Evolutionary conservation across 2,797 vertebrate species (phyloP).

Genomic region (Amblyraja radiata): DNA sequence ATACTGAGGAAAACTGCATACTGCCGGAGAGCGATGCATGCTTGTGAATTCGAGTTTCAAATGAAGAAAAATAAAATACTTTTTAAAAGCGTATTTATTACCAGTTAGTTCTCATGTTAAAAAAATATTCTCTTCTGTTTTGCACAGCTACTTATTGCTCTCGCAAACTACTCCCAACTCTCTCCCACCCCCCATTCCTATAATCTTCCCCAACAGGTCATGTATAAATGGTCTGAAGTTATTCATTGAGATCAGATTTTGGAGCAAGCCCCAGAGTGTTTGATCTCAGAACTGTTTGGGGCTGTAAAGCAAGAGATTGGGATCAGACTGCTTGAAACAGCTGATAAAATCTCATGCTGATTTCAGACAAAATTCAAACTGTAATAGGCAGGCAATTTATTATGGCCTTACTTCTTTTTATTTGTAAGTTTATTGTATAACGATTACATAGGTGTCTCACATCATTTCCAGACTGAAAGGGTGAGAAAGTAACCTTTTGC

Average conservation of each 20-base stretch:
- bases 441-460: slow-evolving; percentile 33
- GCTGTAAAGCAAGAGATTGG: slow-evolving; percentile 22
- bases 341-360: slow-evolving; percentile 29
- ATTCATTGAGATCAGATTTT: not conserved
- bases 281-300: slow-evolving; percentile 11
- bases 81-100: not conserved
- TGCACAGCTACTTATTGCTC: not conserved
- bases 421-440: slow-evolving; percentile 11
- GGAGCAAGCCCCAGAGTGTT: slow-evolving; percentile 3
- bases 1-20: not conserved
- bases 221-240: not conserved
- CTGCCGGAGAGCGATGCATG: not conserved
- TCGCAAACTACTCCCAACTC: no score
- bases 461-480: slow-evolving; percentile 23
- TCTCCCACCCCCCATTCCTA: not conserved
- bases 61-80: not conserved
- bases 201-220: not conserved
- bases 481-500: slow-evolving; percentile 31
- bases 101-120: not conserved
- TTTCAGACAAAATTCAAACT: slow-evolving; percentile 30
- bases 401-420: slow-evolving; percentile 18
- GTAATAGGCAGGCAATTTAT: slow-evolving; percentile 15
- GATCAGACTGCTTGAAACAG: slow-evolving; percentile 30
- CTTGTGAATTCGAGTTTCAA: not conserved
- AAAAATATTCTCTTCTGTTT: not conserved